phyloP scores from a whole-genome alignment of 2,797 vertebrate genomes.

The Lagorchestes hirsutus region DNA sequence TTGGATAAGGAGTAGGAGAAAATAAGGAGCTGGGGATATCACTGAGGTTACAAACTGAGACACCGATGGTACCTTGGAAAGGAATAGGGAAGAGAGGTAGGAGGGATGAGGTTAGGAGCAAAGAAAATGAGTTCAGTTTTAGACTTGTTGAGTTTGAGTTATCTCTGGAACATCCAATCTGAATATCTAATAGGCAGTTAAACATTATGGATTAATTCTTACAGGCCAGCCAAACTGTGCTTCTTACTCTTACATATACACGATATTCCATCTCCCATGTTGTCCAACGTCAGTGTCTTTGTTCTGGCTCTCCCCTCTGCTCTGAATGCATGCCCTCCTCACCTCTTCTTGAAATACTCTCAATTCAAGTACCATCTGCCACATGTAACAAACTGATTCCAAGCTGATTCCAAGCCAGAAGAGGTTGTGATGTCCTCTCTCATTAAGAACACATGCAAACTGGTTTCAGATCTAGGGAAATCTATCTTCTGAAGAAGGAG shows the following conservation, averaged over 20 bases:
- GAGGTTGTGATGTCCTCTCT: neutral
- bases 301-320: neutral
- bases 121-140: neutral
- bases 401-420: neutral
- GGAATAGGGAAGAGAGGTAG: neutral
- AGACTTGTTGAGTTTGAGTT: neutral
- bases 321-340: neutral
- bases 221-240: neutral
- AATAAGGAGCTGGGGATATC: neutral
- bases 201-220: neutral
- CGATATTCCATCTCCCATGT: neutral
- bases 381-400: neutral
- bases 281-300: neutral
- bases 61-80: neutral
- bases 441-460: neutral
- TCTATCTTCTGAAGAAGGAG: neutral
- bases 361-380: neutral
- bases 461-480: neutral
- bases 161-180: neutral
- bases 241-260: neutral
- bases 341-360: neutral
- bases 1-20: neutral
- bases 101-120: neutral
- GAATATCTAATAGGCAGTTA: neutral
- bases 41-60: neutral